phyloP scores from a whole-genome alignment of 1,140 invertebrate species.

The Drosophila burlai region DNA sequence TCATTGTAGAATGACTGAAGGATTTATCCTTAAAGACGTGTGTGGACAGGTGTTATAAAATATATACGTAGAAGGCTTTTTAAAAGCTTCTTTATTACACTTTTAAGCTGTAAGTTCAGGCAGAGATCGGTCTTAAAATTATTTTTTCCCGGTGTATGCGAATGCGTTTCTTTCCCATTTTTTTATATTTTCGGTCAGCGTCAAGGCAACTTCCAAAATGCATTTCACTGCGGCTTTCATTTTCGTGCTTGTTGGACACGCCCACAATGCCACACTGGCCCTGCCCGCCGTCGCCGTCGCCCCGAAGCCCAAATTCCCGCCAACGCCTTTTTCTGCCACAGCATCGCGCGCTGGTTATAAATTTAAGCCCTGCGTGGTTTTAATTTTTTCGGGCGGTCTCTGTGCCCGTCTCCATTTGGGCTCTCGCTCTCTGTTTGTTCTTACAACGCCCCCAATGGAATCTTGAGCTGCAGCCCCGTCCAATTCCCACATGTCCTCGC shows the following conservation, averaged over 20 bases:
- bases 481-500: constrained; percentile 67
- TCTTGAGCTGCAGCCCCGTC: constrained; percentile 59
- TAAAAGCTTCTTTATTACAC: neutral
- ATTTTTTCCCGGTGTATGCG: constrained; percentile 1
- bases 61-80: neutral
- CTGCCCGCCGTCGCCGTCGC: neutral
- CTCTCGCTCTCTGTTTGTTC: constrained; percentile 31
- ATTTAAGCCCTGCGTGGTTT: constrained; percentile 77
- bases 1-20: neutral
- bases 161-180: constrained; percentile 16
- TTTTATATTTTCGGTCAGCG: constrained; percentile 32
- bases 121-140: neutral
- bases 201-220: constrained; percentile 69
- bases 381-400: constrained; percentile 44
- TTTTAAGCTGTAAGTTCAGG: no score
- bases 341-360: constrained; percentile 68
- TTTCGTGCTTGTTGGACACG: constrained; percentile 71
- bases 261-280: constrained; percentile 55
- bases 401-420: neutral
- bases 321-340: constrained; percentile 27
- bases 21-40: neutral
- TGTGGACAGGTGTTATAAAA: no score
- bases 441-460: constrained; percentile 45
- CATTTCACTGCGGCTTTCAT: constrained; percentile 77
- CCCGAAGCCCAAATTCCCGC: constrained; percentile 10